Base-by-base conservation (phyloP, 1,140 invertebrate genomes). In the Nylanderia fulva region DNA sequence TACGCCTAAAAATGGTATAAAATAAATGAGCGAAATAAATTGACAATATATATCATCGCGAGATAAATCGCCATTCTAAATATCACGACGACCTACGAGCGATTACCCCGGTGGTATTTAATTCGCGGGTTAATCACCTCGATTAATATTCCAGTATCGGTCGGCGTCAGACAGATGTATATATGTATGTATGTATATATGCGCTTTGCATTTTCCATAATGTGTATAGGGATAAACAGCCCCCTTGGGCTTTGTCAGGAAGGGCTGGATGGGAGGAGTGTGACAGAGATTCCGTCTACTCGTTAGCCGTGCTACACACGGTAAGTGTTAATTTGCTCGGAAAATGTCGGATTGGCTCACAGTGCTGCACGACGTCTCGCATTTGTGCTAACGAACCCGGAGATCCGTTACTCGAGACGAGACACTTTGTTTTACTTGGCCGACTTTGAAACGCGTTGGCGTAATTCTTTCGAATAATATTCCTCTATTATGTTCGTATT, bases 61-160 rank as follows among this genome's bases (percentile, higher is more conserved):
- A n/a, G n/a, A 93, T 93, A 93, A 92, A 93, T 93, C 72, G 88
- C 63, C 72, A 75, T 86, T 91, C 88, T 90, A 91, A 92, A 92
- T 91, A 92, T 91, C 80, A 61, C 83, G 56, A 75, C 80, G 27
- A 52, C 58, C 61, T 77, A 58, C 29, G 75, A 84, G 39, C 52
- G 76, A 79, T 66, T 87, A 80, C 21, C 60, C 33, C 71, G 83
- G 66, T 71, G 88, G 91, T 88, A 90, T 92, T 93, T 93, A 94
- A 93, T 93, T 93, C 91, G 87, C 82, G 88, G 88, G 89, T 93
- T 93, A 93, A 94, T 93, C 91, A 87, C 64, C 64, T 88, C 90
- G 90, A 94, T 94, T 93, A 93, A 94, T 94, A 93, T 92, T 91
- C 85, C 85, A 56, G 29, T 29, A 76, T 29, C 42, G 36, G 45